Percentiles rank a stretch among this genome's conserved stretches.
These are phyloP conservation scores for Dissostichus mawsoni DNA, from an alignment of 2,113 vertebrate genomes.

Conservation along the genomic window DNA sequence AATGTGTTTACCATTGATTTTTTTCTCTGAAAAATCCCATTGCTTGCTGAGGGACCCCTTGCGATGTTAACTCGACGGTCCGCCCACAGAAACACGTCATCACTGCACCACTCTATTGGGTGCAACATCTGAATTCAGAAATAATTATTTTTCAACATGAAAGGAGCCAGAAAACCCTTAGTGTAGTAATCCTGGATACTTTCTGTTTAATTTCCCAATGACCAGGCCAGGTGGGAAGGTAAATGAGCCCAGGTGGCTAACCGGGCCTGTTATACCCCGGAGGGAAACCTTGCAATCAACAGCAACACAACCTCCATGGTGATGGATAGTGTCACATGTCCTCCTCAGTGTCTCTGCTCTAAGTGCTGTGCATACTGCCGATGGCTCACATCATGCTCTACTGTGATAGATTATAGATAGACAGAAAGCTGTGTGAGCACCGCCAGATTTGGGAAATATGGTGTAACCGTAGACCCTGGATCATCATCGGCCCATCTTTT, in stretches of 20 bases:
- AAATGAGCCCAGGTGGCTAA: constrained; percentile 60
- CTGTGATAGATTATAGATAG: constrained; percentile 52
- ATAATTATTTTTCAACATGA: constrained; percentile 18
- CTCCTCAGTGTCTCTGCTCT: constrained; percentile 31
- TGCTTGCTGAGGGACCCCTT: no score
- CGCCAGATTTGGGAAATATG: constrained; percentile 54
- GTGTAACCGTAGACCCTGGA: constrained; percentile 66
- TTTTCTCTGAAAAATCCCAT: no score
- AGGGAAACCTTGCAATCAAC: constrained; percentile 44
- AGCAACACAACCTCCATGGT: constrained; percentile 36
- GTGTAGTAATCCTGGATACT: constrained; percentile 26
- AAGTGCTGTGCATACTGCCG: constrained; percentile 42
- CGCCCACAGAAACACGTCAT: no score
- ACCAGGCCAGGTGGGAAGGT: constrained; percentile 52
- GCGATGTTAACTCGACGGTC: no score
- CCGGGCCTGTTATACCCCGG: constrained; percentile 33
- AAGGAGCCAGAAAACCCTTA: constrained; percentile 9
- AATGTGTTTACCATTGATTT: no score
- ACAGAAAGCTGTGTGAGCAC: constrained; percentile 47
- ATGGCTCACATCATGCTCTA: constrained; percentile 35
- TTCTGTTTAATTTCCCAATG: constrained; percentile 30
- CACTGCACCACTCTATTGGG: no score
- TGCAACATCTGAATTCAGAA: no score
- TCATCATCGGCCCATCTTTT: constrained; percentile 39
- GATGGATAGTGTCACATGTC: constrained; percentile 59